Conservation (phyloP, 2,888 invertebrate genomes). For the Platynereis dumerilii region DNA sequence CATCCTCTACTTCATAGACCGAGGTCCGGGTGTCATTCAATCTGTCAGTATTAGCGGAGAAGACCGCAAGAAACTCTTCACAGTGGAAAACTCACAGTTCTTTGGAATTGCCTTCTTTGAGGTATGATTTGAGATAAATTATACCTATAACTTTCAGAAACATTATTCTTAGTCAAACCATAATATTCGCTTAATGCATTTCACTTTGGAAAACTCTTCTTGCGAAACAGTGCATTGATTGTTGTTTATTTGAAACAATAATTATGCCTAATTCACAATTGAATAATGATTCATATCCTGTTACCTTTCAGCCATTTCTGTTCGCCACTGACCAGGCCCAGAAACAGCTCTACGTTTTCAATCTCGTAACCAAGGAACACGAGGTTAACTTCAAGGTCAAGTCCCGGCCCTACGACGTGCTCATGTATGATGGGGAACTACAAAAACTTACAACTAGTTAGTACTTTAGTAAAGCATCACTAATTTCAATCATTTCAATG, state of each 20-base stretch:
- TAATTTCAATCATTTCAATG: background rate
- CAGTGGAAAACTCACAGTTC: constrained; percentile 44
- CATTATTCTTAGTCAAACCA: too few species aligned
- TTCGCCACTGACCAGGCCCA: constrained; percentile 54
- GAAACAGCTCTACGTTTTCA: constrained; percentile 49
- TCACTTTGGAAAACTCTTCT: too few species aligned
- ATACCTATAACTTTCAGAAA: background rate
- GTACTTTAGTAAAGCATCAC: background rate
- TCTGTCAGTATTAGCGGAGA: constrained; percentile 80
- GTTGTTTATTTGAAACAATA: too few species aligned
- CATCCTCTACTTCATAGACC: constrained; percentile 86
- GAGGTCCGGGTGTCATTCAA: constrained; percentile 80
- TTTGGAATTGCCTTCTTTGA: constrained; percentile 49
- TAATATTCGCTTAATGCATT: too few species aligned
- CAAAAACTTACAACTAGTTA: constrained; percentile 46
- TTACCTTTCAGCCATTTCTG: constrained; percentile 55
- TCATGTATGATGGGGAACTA: constrained; percentile 52
- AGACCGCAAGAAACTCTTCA: constrained; percentile 65
- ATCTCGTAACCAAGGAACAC: constrained; percentile 42
- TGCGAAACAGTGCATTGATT: too few species aligned
- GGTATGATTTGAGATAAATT: constrained; percentile 36
- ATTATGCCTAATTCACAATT: too few species aligned
- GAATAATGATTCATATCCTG: too few species aligned
- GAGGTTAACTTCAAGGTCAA: constrained; percentile 51
- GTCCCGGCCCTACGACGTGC: constrained; percentile 50